A percentile compares a stretch with the other conserved stretches of the same genome.
Evolutionary conservation across 2,797 vertebrate genomes (phyloP).

Genomic region (Oreochromis grahami): DNA sequence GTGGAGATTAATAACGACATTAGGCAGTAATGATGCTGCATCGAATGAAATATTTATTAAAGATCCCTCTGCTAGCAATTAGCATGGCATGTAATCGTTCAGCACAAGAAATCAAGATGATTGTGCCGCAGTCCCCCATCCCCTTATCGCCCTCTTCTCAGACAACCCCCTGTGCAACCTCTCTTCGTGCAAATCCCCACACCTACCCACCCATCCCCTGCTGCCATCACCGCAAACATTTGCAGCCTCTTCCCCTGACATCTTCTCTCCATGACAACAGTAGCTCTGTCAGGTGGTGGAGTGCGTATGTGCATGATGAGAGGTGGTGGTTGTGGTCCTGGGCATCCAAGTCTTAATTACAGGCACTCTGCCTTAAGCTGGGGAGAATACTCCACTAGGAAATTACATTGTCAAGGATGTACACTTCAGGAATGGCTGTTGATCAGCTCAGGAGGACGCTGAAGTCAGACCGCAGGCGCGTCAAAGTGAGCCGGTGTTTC

Average conservation of each 20-base stretch:
- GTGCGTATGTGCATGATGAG: slow-evolving; percentile 8
- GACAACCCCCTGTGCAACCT: slow-evolving; percentile 28
- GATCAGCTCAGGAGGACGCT: slow-evolving; percentile 50
- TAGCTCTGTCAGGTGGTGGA: slow-evolving; percentile 49
- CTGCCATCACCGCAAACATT: slow-evolving; percentile 50
- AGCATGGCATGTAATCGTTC: slow-evolving; percentile 81
- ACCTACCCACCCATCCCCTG: neutral
- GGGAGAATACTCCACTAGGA: slow-evolving; percentile 56
- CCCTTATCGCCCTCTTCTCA: slow-evolving; percentile 44
- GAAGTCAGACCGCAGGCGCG: slow-evolving; percentile 51
- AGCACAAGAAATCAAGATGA: slow-evolving; percentile 80
- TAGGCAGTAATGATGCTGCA: slow-evolving; percentile 82
- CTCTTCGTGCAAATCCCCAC: neutral
- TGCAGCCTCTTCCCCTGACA: slow-evolving; percentile 47
- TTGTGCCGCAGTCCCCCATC: slow-evolving; percentile 69
- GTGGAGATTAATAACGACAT: slow-evolving; percentile 83
- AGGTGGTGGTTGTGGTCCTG: slow-evolving; percentile 41
- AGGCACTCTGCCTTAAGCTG: slow-evolving; percentile 59
- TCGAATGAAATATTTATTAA: slow-evolving; percentile 86
- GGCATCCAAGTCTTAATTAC: slow-evolving; percentile 80
- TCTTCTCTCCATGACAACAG: slow-evolving; percentile 70
- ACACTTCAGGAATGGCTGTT: slow-evolving; percentile 28
- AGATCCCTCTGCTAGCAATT: slow-evolving; percentile 87
- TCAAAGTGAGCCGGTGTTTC: slow-evolving; percentile 37
- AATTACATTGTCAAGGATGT: slow-evolving; percentile 61